phyloP scores from a whole-genome alignment of 2,888 invertebrate species.

The Monoplex corrugatus region DNA sequence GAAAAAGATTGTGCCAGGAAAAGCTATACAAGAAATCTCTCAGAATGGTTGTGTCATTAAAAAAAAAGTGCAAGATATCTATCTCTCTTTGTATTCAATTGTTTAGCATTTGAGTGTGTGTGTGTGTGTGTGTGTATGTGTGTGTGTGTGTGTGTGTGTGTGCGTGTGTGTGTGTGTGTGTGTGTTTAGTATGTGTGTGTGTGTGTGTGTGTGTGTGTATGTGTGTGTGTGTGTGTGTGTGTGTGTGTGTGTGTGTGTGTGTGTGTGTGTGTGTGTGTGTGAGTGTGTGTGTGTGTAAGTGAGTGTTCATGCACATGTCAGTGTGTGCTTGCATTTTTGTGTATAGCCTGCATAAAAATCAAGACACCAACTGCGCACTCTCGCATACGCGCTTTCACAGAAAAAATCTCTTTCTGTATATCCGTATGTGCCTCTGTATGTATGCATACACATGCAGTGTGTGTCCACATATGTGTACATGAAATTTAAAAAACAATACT shows the following conservation, averaged over 20 bases:
- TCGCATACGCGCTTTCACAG: no score
- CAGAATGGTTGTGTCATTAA: no score
- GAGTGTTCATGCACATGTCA: neutral
- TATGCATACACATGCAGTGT: neutral
- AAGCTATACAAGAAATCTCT: no score
- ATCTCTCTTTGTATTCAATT: no score
- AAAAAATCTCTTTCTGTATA: no score
- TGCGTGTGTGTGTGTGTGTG: neutral
- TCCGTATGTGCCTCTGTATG: neutral
- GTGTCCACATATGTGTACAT: neutral
- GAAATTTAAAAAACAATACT: neutral
- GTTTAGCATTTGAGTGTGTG: neutral
- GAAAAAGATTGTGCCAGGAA: no score
- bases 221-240: constrained; percentile 11
- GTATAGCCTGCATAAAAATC: neutral
- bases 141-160: constrained; percentile 3
- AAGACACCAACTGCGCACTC: no score
- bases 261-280: neutral
- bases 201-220: constrained; percentile 16
- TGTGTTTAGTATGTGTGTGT: constrained; percentile 14
- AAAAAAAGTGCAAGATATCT: neutral
- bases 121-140: neutral
- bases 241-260: neutral
- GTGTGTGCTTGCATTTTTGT: neutral
- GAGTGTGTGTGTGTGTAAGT: neutral